Base-by-base conservation (phyloP, 2,888 invertebrate species). In the Chrysomela aeneicollis region DNA sequence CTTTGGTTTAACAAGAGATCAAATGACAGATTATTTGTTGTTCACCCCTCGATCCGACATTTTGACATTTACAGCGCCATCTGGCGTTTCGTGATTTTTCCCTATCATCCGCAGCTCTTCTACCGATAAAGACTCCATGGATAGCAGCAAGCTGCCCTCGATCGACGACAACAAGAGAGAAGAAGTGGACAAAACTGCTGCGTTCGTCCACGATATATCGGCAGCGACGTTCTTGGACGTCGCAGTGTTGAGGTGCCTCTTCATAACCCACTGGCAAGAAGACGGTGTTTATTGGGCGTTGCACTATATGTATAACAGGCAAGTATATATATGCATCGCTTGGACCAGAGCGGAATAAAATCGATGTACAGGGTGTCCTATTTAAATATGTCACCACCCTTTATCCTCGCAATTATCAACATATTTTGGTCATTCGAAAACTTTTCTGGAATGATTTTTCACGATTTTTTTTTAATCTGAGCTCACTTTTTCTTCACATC, bases 221-320 rank as follows among this genome's bases (percentile, higher is more conserved):
- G 91, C 94, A 18, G 99, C 99, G 0, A 97, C 97, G 0, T 98
- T 97, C 81, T 85, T 99, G 61, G 99, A 99, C 82, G 95, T 99
- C 0, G 96, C 97, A 1, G 97, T 98, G 0, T 83, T 99, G 60
- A 87, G 98, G 58, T 98, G 98, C 80, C 86, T 99, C 12, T 97
- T 99, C 79, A 93, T 97, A 66, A 89, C 95, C 0, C 96, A 97
- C 78, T 99, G 99, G 99, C 92, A 95, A 79, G 98, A 98, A 80
- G 98, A 98, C 81, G 99, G 99, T 0, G 92, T 98, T 10, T 95
- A 93, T 81, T 99, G 99, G 99, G 97, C 96, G 12, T 84, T 98
- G 30, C 93, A 95, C 80, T 98, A 92, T 83, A 85, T 95, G 69
- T 93, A 93, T 76, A 94, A 95, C 79, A 89, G 95, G 95, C 94